Conservation (phyloP, 2,888 invertebrate genomes). For the Uropetala carovei region DNA sequence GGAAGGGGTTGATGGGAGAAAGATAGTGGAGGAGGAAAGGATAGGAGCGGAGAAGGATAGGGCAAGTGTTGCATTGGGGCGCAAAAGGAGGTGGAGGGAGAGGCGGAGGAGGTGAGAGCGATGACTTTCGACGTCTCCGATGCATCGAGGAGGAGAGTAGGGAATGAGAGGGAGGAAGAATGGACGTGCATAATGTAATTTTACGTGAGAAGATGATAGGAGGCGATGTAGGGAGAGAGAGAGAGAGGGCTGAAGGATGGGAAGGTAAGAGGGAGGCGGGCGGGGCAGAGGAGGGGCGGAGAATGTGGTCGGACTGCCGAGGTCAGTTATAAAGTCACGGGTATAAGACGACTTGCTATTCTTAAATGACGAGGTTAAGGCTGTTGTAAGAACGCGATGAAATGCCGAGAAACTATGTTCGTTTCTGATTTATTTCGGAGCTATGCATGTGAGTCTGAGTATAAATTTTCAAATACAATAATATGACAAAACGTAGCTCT, state of each 20-base stretch:
- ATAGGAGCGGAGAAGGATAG: background rate
- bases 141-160: no score
- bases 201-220: no score
- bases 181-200: no score
- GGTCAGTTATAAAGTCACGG: conserved; percentile 18
- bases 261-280: background rate
- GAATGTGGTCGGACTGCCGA: background rate
- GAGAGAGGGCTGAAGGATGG: background rate
- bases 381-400: background rate
- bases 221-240: no score
- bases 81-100: conserved; percentile 42
- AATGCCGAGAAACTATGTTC: no score
- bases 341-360: background rate
- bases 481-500: no score
- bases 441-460: no score
- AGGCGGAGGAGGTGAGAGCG: conserved; percentile 60
- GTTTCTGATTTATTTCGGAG: no score
- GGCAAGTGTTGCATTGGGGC: no score
- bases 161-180: no score
- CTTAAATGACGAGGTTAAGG: conserved; percentile 49
- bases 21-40: conserved; percentile 57
- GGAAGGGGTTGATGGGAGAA: conserved; percentile 58
- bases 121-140: no score
- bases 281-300: background rate
- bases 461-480: no score